These are phyloP conservation scores for Felis catus DNA, from an alignment of 2,113 vertebrate genomes.

Conservation along the genomic window DNA sequence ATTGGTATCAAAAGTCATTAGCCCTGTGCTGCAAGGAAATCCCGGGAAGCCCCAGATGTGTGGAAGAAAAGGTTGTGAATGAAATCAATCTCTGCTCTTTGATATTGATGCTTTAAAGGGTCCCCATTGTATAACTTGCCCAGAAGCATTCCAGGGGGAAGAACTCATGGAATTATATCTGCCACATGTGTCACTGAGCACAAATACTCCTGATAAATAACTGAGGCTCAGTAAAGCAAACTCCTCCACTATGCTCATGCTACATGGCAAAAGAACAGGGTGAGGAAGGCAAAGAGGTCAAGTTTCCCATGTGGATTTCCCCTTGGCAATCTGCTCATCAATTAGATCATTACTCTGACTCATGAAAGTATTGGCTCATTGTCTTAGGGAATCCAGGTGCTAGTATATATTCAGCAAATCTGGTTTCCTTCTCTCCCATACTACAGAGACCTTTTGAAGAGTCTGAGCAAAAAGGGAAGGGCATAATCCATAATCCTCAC, in stretches of 20 bases:
- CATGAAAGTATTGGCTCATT: neutral
- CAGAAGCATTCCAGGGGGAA: slow-evolving; percentile 27
- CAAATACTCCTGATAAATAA: slow-evolving; percentile 43
- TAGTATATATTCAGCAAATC: neutral
- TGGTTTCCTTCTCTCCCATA: neutral
- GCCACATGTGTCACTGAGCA: slow-evolving; percentile 51
- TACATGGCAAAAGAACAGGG: neutral
- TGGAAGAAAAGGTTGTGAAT: slow-evolving; percentile 3
- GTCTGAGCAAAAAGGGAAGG: too few relatives aligned
- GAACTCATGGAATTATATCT: slow-evolving; percentile 42
- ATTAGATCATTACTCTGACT: neutral
- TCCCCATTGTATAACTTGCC: slow-evolving; percentile 47
- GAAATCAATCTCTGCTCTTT: slow-evolving; percentile 58
- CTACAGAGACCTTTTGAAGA: neutral
- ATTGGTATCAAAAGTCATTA: slow-evolving; percentile 61
- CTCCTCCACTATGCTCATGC: neutral
- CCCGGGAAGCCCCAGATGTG: slow-evolving; percentile 16
- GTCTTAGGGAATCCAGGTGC: neutral
- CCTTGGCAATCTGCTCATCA: neutral
- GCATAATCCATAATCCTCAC: neutral
- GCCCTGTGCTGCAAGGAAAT: slow-evolving; percentile 58
- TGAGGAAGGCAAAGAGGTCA: neutral
- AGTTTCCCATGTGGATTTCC: neutral
- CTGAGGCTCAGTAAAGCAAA: neutral
- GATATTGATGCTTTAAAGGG: slow-evolving; percentile 45